Percentiles rank a stretch among this genome's conserved stretches.
Conservation (phyloP, 2,113 vertebrate species). For the Hemiscyllium ocellatum region DNA sequence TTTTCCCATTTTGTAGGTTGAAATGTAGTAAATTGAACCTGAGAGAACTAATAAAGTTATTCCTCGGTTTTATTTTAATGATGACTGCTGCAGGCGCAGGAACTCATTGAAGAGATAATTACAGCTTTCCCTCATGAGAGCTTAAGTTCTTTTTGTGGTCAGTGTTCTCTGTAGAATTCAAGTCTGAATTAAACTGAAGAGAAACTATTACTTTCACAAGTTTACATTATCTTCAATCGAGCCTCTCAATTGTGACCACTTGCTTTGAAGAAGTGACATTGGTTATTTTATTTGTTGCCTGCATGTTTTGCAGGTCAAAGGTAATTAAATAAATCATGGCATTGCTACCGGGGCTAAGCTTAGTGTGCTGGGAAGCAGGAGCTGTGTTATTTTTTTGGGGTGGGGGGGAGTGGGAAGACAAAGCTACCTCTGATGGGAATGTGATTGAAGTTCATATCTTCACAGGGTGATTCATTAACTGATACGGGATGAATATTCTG, state of each 20-base stretch:
- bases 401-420: too few relatives aligned
- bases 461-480: not conserved
- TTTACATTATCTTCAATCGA: not conserved
- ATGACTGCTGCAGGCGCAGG: not conserved
- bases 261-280: not conserved
- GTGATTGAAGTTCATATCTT: not conserved
- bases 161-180: not conserved
- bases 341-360: not conserved
- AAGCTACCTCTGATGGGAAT: not conserved
- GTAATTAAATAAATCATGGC: not conserved
- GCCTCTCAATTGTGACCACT: not conserved
- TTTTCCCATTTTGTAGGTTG: not conserved
- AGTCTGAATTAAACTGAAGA: not conserved
- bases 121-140: not conserved
- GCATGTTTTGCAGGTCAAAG: not conserved
- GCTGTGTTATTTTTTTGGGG: not conserved
- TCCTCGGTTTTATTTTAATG: not conserved
- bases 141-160: not conserved
- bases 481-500: not conserved
- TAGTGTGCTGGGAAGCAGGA: not conserved
- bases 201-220: not conserved
- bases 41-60: slow-evolving; percentile 3
- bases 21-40: not conserved
- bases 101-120: not conserved
- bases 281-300: not conserved